Evolutionary conservation across 2,797 vertebrate genomes (phyloP).

Genomic region (Helarctos malayanus): DNA sequence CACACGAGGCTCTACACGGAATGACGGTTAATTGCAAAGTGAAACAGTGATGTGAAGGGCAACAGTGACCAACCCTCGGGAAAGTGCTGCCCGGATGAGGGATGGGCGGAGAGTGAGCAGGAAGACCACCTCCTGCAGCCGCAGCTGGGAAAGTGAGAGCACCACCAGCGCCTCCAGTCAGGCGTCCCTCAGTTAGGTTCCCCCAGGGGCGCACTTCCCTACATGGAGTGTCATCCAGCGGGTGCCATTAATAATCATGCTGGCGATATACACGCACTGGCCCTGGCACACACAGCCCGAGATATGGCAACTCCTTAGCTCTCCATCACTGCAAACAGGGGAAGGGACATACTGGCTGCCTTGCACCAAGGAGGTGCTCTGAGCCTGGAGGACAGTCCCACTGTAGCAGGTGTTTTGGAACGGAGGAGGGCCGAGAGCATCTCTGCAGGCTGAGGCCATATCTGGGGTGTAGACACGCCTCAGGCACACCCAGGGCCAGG

Average conservation of each 20-base stretch:
- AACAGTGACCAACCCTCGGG: neutral
- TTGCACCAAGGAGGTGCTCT: neutral
- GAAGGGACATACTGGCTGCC: neutral
- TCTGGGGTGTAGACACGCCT: neutral
- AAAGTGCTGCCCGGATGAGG: neutral
- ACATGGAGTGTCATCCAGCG: neutral
- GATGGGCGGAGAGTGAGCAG: neutral
- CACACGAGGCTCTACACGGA: neutral
- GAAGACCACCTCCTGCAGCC: neutral
- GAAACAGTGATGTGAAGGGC: neutral
- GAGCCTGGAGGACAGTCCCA: neutral
- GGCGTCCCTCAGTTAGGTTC: neutral
- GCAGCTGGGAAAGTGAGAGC: neutral
- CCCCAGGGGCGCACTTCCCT: neutral
- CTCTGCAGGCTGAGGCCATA: neutral
- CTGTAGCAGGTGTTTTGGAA: no score
- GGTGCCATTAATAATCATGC: accelerated
- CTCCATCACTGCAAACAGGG: neutral
- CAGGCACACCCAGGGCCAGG: no score
- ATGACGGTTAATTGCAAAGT: neutral
- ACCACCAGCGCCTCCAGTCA: neutral
- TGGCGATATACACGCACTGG: no score
- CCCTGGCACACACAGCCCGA: accelerated
- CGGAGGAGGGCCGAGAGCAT: neutral
- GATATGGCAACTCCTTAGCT: neutral